These are phyloP conservation scores for Drosophila elegans DNA, from an alignment of 1,140 invertebrate species.

Conservation along the genomic window DNA sequence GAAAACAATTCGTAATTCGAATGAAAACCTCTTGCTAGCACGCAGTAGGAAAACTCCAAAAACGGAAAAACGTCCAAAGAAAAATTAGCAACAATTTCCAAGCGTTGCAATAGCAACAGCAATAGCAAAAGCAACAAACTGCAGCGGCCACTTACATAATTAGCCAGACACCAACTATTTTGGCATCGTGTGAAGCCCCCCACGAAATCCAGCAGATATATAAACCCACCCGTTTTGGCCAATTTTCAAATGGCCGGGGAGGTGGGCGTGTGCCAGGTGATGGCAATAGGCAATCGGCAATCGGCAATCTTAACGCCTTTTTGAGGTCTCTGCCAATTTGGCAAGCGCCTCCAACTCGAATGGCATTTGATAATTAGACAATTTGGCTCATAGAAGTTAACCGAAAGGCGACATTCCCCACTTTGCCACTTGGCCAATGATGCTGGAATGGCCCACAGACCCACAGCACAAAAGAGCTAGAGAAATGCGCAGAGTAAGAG, in stretches of 20 bases:
- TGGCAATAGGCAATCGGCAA: constrained; percentile 41
- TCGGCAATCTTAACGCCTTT: constrained; percentile 53
- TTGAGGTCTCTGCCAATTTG: constrained; percentile 56
- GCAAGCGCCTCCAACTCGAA: constrained; percentile 33
- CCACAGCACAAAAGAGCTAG: constrained; percentile 32
- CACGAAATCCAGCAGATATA: background rate
- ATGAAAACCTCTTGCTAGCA: constrained; percentile 39
- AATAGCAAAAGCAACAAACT: constrained; percentile 9
- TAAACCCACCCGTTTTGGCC: constrained; percentile 29
- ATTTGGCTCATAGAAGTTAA: constrained; percentile 38
- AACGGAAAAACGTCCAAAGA: constrained; percentile 54
- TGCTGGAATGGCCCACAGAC: constrained; percentile 34
- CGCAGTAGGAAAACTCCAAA: constrained; percentile 50
- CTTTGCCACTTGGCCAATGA: background rate
- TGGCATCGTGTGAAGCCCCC: constrained; percentile 44
- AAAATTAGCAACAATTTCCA: constrained; percentile 65
- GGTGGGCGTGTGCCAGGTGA: constrained; percentile 53
- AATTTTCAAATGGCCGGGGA: constrained; percentile 39
- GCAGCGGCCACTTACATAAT: constrained; percentile 56
- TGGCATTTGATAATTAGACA: constrained; percentile 55
- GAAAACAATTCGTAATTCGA: constrained; percentile 60
- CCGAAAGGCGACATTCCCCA: constrained; percentile 11
- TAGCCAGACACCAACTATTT: constrained; percentile 49
- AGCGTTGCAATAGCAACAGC: constrained; percentile 34
- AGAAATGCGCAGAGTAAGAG: constrained; percentile 37